Percentiles rank a stretch among this genome's conserved stretches.
Conservation (phyloP, 2,797 vertebrate species). For the Melanotaenia trifasciata region DNA sequence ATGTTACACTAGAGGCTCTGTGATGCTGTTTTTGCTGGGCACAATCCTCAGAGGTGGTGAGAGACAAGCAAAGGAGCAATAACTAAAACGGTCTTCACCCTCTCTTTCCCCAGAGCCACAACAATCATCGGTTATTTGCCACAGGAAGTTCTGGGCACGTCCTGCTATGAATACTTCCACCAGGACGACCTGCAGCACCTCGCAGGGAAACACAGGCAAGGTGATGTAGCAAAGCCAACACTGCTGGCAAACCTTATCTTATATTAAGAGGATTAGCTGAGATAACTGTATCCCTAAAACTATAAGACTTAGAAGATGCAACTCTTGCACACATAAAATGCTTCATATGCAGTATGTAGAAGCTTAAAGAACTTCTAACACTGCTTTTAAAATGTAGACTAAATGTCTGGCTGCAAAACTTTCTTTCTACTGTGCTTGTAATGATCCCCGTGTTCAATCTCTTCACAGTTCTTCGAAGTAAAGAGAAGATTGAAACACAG, state of each 20-base stretch:
- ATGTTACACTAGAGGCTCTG: constrained; percentile 13
- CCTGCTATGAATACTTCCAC: constrained; percentile 98
- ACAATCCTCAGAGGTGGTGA: neutral
- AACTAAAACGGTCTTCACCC: neutral
- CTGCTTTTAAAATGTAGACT: neutral
- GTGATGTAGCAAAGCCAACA: constrained; percentile 72
- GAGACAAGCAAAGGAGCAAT: neutral
- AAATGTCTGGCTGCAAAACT: neutral
- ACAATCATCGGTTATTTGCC: constrained; percentile 94
- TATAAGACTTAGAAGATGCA: neutral
- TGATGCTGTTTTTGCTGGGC: neutral
- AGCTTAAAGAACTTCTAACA: no score
- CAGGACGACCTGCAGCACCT: constrained; percentile 96
- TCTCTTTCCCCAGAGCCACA: constrained; percentile 85
- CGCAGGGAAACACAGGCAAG: constrained; percentile 95
- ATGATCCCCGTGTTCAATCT: constrained; percentile 27
- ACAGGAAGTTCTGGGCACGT: constrained; percentile 96
- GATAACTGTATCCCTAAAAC: neutral
- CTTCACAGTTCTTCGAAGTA: constrained; percentile 91
- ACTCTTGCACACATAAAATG: no score
- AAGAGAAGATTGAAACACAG: constrained; percentile 94
- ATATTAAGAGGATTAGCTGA: neutral
- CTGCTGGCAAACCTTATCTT: neutral
- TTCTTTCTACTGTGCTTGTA: neutral
- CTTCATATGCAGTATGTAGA: no score